A percentile compares a stretch with the other conserved stretches of the same genome.
phyloP scores from a whole-genome alignment of 2,888 invertebrate species.

The Agelastica alni region DNA sequence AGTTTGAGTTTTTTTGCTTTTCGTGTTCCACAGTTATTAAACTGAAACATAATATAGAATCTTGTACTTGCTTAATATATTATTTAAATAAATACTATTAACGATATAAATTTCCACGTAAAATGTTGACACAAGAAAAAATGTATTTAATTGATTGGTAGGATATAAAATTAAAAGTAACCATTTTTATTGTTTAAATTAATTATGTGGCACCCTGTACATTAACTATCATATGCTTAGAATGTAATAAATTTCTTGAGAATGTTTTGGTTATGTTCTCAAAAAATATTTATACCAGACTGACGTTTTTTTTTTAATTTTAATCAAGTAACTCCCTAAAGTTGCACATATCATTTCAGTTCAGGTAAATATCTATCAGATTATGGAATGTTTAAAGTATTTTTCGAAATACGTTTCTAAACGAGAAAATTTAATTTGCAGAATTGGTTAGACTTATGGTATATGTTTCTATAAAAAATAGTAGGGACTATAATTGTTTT shows the following conservation, averaged over 20 bases:
- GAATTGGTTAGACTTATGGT: constrained; percentile 33
- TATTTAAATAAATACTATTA: too few species aligned
- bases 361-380: constrained; percentile 36
- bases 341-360: constrained; percentile 45
- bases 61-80: too few species aligned
- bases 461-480: constrained; percentile 13
- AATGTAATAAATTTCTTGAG: constrained; percentile 8
- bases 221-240: neutral
- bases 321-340: constrained; percentile 22
- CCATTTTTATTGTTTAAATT: too few species aligned
- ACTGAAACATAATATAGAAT: too few species aligned
- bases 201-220: neutral
- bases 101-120: too few species aligned
- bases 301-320: constrained; percentile 4
- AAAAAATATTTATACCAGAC: constrained; percentile 10
- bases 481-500: too few species aligned
- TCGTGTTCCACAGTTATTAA: too few species aligned
- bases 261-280: constrained; percentile 2
- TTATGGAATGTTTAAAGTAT: constrained; percentile 20
- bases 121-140: too few species aligned
- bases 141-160: too few species aligned
- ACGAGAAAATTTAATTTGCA: constrained; percentile 19
- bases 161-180: too few species aligned
- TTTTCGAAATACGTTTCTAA: constrained; percentile 19
- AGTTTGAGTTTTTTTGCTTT: too few species aligned